Evolutionary conservation across 2,113 vertebrate species (phyloP).

Genomic region (Percina caprodes): DNA sequence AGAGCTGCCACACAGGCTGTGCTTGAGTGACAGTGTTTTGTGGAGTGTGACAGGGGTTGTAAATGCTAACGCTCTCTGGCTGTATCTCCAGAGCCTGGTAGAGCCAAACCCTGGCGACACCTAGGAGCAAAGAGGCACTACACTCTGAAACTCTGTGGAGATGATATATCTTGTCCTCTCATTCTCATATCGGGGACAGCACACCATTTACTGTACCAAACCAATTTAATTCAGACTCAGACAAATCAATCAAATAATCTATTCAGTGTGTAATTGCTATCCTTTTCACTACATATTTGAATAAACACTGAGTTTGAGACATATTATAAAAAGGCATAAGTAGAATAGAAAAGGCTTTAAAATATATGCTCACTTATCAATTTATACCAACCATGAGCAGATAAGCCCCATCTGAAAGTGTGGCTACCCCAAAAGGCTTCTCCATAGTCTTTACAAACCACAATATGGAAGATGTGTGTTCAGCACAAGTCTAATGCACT

Average conservation of each 20-base stretch:
- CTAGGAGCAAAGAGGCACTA: slow-evolving; percentile 63
- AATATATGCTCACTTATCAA: slow-evolving; percentile 67
- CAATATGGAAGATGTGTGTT: slow-evolving; percentile 85
- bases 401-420: slow-evolving; percentile 75
- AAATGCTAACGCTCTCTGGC: slow-evolving; percentile 81
- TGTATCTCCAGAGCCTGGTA: slow-evolving; percentile 67
- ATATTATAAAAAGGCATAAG: slow-evolving; percentile 38
- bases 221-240: not conserved
- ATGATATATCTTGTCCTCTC: slow-evolving; percentile 59
- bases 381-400: slow-evolving; percentile 69
- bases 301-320: slow-evolving; percentile 28
- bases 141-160: slow-evolving; percentile 61
- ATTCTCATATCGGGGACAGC: slow-evolving; percentile 27
- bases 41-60: slow-evolving; percentile 82
- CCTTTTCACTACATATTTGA: slow-evolving; percentile 11
- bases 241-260: slow-evolving; percentile 10
- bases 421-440: slow-evolving; percentile 79
- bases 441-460: slow-evolving; percentile 82
- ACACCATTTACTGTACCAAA: slow-evolving; percentile 1
- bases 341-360: slow-evolving; percentile 49
- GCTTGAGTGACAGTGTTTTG: slow-evolving; percentile 83
- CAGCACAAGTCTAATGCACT: slow-evolving; percentile 82
- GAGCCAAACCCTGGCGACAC: slow-evolving; percentile 68
- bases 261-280: slow-evolving; percentile 19
- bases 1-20: slow-evolving; percentile 79